Evolutionary conservation across 2,888 invertebrate species (phyloP), one percentile per base, ranked within the genome.

Genomic region (Archips xylosteana): DNA sequence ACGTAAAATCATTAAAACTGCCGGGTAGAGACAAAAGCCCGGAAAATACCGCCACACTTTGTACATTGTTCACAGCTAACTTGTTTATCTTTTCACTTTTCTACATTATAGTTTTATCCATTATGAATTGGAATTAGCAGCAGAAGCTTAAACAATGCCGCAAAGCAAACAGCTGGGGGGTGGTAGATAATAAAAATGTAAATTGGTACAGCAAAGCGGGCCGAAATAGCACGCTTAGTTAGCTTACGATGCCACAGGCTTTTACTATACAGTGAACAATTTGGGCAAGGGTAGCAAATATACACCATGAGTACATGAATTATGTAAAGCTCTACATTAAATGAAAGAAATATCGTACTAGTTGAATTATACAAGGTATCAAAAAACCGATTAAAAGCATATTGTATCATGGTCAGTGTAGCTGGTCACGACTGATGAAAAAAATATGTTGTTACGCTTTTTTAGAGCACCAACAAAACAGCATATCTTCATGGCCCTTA

Each of bases 151-250:
- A 65, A 74, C 70, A 70, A 62, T 42, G 54, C 49, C 39, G 65
- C 54, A 63, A 60, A 15, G 61, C 34, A 61, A 71, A 64, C 62
- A 70, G 51, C 39, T 54, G 42, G 66, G 45, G 54, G 49, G 54
- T 34, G 45, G 69, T 32, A 64, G 79, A 83, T 84, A 84, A 83
- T 88, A 87, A 87, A 87, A 86, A 88, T 87, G 85, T 82, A 87
- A 87, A 87, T 87, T 85, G 78, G 79, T 75, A 81, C 82, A 84
- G 83, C 82, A 83, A 81, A 83, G 79, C 81, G 80, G 77, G 77
- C 76, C 79, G 76, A 80, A 81, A 84, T 78, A 80, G 77, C 79
- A 79, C 80, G 80, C 64, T 42, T 47, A 34, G 15, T 67, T 4
- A 13, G 36, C 47, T 66, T 47, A 62, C 57, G 15, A 42, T 67